Evolutionary conservation across 2,797 vertebrate species (phyloP).

Genomic region (Hylomyscus alleni): DNA sequence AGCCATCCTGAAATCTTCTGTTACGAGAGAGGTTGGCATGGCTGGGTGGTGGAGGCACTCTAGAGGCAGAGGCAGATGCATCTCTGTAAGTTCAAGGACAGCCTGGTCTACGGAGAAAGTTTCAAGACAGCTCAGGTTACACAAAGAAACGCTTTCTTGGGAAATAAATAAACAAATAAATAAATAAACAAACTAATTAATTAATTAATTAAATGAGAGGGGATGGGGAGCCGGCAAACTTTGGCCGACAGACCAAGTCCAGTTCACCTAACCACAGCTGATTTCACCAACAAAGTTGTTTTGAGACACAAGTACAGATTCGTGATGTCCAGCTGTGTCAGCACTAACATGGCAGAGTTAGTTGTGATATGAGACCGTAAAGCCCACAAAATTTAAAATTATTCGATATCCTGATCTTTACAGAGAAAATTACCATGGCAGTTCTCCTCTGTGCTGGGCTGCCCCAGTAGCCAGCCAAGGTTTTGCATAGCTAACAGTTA

Average conservation of each 20-base stretch:
- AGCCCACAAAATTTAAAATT: neutral
- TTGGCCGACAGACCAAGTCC: neutral
- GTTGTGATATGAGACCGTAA: neutral
- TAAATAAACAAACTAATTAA: too few relatives aligned
- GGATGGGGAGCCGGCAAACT: neutral
- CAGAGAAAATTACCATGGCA: neutral
- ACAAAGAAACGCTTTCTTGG: neutral
- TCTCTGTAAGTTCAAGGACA: neutral
- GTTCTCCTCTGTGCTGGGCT: too few relatives aligned
- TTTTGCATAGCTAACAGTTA: neutral
- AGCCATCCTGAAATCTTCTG: neutral
- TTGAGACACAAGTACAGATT: neutral
- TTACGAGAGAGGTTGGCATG: neutral
- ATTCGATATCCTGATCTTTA: neutral
- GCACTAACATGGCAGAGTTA: neutral
- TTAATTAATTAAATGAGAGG: too few relatives aligned
- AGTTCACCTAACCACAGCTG: neutral
- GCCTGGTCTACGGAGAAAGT: neutral
- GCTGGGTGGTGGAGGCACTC: neutral
- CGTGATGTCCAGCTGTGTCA: neutral
- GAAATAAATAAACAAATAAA: too few relatives aligned
- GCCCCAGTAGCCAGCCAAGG: neutral
- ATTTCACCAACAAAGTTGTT: constrained; percentile 13
- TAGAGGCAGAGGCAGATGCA: neutral
- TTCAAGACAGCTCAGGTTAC: neutral